These are phyloP conservation scores for Hypothenemus hampei DNA, from an alignment of 1,140 invertebrate species.

Conservation along the genomic window DNA sequence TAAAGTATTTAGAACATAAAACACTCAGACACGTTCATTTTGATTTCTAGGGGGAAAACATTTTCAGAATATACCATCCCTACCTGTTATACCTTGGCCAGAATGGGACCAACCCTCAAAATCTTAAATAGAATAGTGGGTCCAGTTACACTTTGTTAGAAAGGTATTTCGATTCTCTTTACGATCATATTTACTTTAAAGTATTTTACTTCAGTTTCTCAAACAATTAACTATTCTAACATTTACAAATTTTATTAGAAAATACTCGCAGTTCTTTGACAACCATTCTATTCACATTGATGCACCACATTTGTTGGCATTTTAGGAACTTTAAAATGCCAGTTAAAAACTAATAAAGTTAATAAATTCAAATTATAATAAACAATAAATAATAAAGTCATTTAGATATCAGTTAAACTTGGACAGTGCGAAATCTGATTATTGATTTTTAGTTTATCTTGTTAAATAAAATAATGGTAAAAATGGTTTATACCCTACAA, in stretches of 20 bases:
- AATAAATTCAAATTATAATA: not conserved
- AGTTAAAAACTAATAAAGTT: not conserved
- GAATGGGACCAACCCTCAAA: not conserved
- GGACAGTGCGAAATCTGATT: not conserved
- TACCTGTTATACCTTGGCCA: not conserved
- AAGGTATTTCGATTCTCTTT: too few relatives aligned
- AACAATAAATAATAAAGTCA: not conserved
- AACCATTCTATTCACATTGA: not conserved
- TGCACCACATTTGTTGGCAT: not conserved
- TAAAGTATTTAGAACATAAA: not conserved
- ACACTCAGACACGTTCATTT: not conserved
- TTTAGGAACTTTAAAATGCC: not conserved
- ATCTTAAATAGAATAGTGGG: not conserved
- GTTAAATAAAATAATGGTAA: not conserved
- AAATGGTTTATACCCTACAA: not conserved
- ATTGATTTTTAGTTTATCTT: not conserved
- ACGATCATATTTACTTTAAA: not conserved
- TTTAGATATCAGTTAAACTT: too few relatives aligned
- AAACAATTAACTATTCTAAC: not conserved
- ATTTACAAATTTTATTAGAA: not conserved
- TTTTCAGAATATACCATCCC: not conserved
- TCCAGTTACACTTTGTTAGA: not conserved
- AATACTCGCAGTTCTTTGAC: not conserved
- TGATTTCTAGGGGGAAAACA: not conserved
- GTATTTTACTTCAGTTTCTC: not conserved